Evolutionary conservation across 2,888 invertebrate species (phyloP), one percentile per base, ranked within the genome.

Genomic region (Dasysyrphus tricinctus): DNA sequence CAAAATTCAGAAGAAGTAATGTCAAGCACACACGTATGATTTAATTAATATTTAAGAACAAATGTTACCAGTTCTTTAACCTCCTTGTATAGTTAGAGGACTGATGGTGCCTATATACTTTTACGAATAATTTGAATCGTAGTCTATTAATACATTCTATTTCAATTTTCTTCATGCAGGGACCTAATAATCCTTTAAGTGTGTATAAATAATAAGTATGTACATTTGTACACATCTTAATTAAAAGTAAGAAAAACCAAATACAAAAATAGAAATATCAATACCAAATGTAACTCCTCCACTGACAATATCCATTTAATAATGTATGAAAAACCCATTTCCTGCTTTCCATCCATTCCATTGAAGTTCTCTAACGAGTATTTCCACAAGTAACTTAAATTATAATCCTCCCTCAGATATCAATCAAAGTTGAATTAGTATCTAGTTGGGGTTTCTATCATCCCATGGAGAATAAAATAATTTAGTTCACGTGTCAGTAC

Each of bases 371-470:
- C 3, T 57, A 57, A 37, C 37, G 37, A 57, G 16, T 12, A n/a
- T 57, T n/a, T 34, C n/a, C 8, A 34, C 9, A 57, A 57, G 14
- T 14, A 9, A 37, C 6, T 14, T 39, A 24, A 59, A 59, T 59
- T 59, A 59, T 59, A 59, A 39, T 59, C 12, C 39, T 59, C 37
- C 16, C 37, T 12, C 12, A 19, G 12, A 37, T 19, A 59, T 7
- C 59, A 59, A 59, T 59, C 59, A 59, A 59, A 59, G 39, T 59
- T 39, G 16, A 59, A 59, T 39, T 59, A 59, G 39, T 59, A 7
- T 19, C 19, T 59, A 1, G 19, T 4, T 19, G 16, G 11, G 8
- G 32, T 16, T 34, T 3, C 34, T 9, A 16, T 16, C 1, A 16
- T 37, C 5, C 16, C 34, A 16, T 5, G 1, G 37, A 16, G 16